Evolutionary conservation across 2,888 invertebrate species (phyloP), one percentile per base, ranked within the genome.

Genomic region (Cosmorhoe ocellata): DNA sequence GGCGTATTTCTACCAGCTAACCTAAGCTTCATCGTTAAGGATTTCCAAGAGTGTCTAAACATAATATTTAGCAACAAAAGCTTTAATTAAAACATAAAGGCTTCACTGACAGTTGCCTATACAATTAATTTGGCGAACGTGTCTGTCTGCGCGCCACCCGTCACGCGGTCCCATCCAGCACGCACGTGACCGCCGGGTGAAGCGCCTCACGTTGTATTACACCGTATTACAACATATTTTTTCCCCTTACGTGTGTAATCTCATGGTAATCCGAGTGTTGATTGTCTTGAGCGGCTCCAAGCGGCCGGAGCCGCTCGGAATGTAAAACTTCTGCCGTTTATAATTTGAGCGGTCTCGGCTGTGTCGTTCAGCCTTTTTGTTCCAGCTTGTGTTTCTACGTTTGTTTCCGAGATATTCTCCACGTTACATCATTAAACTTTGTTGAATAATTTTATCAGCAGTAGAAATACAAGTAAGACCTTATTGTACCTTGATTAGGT

Each of bases 121-220:
- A 12, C 42, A 41, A 41, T 40, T 38, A 46, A 46, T 44, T 14
- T 33, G 12, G 8, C 14, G 26, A 10, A 14, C 33, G 33, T 27
- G 33, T 42, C 3, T 9, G n/a, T 18, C 18, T 18, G 28, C 5
- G 22, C 37, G 9, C 51, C 43, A 33, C 51, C 31, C 22, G 30
- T 37, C 39, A 28, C 40, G 13, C 42, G 52, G 52, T 53, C 37
- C 55, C 52, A 40, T 38, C 47, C 47, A 36, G 34, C 50, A 42
- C 51, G 57, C 18, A 61, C 66, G 66, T 67, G 69, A 61, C 64
- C 63, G 65, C 57, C 48, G 51, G 33, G 46, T 56, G 56, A 64
- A 56, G 53, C 58, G 36, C 59, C 64, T 66, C 65, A 64, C 61
- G 56, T 63, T 59, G 63, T 66, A 69, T 66, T 63, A 64, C 61